phyloP scores from a whole-genome alignment of 2,888 invertebrate species.

The Luffia ferchaultella region DNA sequence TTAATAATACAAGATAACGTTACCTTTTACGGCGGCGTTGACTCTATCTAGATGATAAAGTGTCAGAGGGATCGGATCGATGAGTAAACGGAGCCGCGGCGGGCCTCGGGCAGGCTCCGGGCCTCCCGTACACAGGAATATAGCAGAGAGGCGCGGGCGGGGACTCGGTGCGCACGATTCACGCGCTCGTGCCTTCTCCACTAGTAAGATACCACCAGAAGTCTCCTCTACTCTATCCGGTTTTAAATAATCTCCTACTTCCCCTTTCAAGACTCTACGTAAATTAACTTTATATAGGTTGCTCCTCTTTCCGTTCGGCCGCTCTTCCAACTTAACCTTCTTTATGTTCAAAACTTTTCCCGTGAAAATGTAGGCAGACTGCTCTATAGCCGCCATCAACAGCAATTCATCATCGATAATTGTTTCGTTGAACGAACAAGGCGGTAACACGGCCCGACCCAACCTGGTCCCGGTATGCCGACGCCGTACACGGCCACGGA shows the following conservation, averaged over 20 bases:
- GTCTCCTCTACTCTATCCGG: conserved; percentile 40
- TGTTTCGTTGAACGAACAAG: conserved; percentile 58
- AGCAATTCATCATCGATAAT: conserved; percentile 59
- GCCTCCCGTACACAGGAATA: conserved; percentile 41
- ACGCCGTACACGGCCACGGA: conserved; percentile 57
- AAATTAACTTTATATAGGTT: conserved; percentile 54
- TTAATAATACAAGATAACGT: conserved; percentile 10
- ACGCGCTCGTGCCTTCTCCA: conserved; percentile 37
- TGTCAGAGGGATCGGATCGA: conserved; percentile 61
- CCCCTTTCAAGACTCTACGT: conserved; percentile 54
- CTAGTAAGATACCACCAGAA: conserved; percentile 40
- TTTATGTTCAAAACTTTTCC: conserved; percentile 56
- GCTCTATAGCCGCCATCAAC: conserved; percentile 56
- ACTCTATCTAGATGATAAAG: conserved; percentile 60
- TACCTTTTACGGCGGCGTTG: conserved; percentile 64
- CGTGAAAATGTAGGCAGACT: conserved; percentile 59
- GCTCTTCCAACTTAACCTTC: conserved; percentile 38
- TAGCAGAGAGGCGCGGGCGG: conserved; percentile 51
- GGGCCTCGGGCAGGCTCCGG: conserved; percentile 30
- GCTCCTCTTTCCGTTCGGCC: conserved; percentile 32
- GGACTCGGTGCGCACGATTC: conserved; percentile 51
- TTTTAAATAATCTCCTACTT: conserved; percentile 42
- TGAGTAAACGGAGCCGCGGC: conserved; percentile 39
- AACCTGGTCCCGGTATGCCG: conserved; percentile 43
- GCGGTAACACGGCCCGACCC: conserved; percentile 47